Evolutionary conservation across 2,888 invertebrate species (phyloP), one percentile per base, ranked within the genome.

Genomic region (Lasioglossum vierecki): DNA sequence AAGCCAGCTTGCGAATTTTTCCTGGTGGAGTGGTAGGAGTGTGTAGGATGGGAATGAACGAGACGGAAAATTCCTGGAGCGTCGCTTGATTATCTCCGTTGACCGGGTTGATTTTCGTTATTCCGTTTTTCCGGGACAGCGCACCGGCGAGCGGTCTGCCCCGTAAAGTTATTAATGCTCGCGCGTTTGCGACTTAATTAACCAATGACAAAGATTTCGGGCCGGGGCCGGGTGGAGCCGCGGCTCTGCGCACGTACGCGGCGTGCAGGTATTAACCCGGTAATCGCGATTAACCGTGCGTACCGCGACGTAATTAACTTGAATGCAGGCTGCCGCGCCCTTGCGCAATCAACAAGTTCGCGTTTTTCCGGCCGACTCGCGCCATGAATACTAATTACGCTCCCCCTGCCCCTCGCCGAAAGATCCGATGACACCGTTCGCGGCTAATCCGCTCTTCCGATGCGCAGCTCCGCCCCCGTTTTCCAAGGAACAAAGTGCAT

Each of bases 241-340:
- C 22, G 53, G 53, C 22, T 9, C 8, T 9, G 53, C 53, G 53
- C 53, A 53, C 53, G 53, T 53, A 53, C 22, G 53, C 39, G 11
- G 68, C 74, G 63, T 70, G 39, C 39, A 63, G 60, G 15, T 63
- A 63, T 63, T 63, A 53, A 53, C 44, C 46, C 71, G 39, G 26
- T 68, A 39, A 73, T 70, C 83, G 73, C 88, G 85, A 86, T 88
- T 86, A 90, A 86, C 79, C 77, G 74, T 80, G 79, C 85, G 82
- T 77, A 82, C 77, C 80, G 82, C 80, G 85, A 88, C 80, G 86
- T 88, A 90, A 90, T 90, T 90, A 90, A 86, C 85, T 63, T 63
- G 81, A 82, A 89, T 85, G 73, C 80, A 72, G 63, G 77, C 79
- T 74, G 46, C 79, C 80, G 80, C 73, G 79, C 63, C 66, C 76